A percentile compares a stretch with the other conserved stretches of the same genome.
phyloP scores from a whole-genome alignment of 2,888 invertebrate genomes.

The Ophioninae sp. region DNA sequence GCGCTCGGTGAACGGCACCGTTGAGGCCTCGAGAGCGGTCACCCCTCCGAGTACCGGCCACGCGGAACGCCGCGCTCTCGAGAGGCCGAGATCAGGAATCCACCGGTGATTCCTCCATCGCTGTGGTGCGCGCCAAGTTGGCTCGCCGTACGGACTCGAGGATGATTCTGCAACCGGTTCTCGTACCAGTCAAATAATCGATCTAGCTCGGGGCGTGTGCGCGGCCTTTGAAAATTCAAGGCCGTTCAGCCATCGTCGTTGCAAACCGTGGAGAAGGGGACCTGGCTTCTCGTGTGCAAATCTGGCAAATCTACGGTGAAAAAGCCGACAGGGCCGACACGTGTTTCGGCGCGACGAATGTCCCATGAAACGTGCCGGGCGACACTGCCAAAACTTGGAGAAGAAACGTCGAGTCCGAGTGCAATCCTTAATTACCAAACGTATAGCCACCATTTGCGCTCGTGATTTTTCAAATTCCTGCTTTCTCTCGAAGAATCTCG shows the following conservation, averaged over 20 bases:
- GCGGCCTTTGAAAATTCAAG: constrained; percentile 55
- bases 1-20: too few species aligned
- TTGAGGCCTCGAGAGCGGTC: too few species aligned
- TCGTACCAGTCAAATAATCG: constrained; percentile 59
- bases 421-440: not conserved
- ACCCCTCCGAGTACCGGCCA: too few species aligned
- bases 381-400: not conserved
- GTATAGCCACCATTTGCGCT: not conserved
- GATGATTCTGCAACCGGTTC: constrained; percentile 59
- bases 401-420: not conserved
- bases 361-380: not conserved
- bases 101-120: not conserved
- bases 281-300: constrained; percentile 13
- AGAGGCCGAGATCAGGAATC: not conserved
- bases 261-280: constrained; percentile 30
- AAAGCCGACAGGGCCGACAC: not conserved
- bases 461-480: too few species aligned
- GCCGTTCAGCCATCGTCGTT: constrained; percentile 54
- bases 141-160: constrained; percentile 14
- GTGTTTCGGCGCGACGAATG: not conserved
- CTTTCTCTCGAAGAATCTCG: too few species aligned
- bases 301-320: constrained; percentile 14
- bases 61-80: too few species aligned
- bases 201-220: constrained; percentile 50
- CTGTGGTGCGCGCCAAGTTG: not conserved